Conservation (phyloP, 1,140 invertebrate species). For the Atta cephalotes region DNA sequence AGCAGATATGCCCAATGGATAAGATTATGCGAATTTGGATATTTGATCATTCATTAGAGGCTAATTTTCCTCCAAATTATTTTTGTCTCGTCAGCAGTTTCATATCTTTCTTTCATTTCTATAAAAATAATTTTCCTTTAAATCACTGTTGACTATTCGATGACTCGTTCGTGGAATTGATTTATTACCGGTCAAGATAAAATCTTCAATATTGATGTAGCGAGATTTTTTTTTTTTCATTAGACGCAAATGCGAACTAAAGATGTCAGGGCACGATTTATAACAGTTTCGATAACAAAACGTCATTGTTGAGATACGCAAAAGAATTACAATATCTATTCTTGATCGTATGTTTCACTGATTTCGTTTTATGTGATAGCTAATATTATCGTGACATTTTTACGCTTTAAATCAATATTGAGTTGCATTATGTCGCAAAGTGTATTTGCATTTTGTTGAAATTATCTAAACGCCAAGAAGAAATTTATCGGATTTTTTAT, state of each 20-base stretch:
- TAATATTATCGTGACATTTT: neutral
- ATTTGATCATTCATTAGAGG: neutral
- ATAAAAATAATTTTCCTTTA: constrained; percentile 18
- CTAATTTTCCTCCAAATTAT: neutral
- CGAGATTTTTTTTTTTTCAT: constrained; percentile 11
- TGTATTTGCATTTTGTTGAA: neutral
- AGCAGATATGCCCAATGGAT: neutral
- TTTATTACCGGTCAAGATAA: constrained; percentile 70
- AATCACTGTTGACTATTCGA: constrained; percentile 42
- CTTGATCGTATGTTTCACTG: constrained; percentile 27
- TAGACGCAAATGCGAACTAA: constrained; percentile 19
- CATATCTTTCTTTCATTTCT: neutral
- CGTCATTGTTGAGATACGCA: constrained; percentile 35
- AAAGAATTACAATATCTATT: constrained; percentile 51
- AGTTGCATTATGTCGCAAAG: neutral
- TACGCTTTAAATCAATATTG: neutral
- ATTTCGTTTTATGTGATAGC: neutral
- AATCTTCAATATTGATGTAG: constrained; percentile 56
- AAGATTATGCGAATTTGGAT: constrained; percentile 6
- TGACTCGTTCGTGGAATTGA: constrained; percentile 64
- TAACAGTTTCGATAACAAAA: constrained; percentile 73
- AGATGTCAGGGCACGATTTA: constrained; percentile 71
- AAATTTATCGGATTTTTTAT: constrained; percentile 2
- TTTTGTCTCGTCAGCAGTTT: neutral
- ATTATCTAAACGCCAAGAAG: neutral